Conservation (phyloP, 2,113 vertebrate species). For the Notarius lentiginosus region DNA sequence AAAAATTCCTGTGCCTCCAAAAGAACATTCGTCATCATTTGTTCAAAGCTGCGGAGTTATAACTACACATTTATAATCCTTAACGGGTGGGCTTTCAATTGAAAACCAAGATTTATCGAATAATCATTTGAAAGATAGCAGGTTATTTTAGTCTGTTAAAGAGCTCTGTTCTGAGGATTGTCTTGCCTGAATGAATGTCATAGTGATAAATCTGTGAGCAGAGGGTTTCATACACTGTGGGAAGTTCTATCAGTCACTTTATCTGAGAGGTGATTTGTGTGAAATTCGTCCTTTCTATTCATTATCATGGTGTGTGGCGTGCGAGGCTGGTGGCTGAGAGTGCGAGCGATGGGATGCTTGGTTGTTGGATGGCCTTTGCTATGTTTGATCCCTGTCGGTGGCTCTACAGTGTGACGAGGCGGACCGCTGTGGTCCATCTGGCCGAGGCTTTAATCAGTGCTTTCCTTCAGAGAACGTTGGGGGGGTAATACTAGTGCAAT, state of each 20-base stretch:
- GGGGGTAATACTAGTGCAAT: slow-evolving; percentile 29
- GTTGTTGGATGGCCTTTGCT: slow-evolving; percentile 61
- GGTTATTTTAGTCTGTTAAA: neutral
- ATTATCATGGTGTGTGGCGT: slow-evolving; percentile 37
- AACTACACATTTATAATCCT: slow-evolving; percentile 22
- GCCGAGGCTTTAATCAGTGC: slow-evolving; percentile 69
- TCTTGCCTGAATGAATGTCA: neutral
- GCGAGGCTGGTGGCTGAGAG: slow-evolving; percentile 43
- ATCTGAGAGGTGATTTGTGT: slow-evolving; percentile 7
- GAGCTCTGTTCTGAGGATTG: neutral
- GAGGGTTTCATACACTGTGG: neutral
- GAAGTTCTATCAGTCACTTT: neutral
- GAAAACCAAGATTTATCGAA: slow-evolving; percentile 1
- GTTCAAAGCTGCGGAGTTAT: neutral
- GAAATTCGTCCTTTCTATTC: slow-evolving; percentile 32
- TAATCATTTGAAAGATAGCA: slow-evolving; percentile 14
- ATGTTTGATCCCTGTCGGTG: slow-evolving; percentile 74
- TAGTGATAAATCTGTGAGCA: slow-evolving; percentile 9
- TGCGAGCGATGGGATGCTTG: slow-evolving; percentile 51
- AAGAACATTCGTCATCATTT: neutral
- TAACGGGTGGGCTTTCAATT: neutral
- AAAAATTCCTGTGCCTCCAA: neutral
- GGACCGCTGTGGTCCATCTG: slow-evolving; percentile 77
- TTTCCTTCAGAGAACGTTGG: slow-evolving; percentile 45
- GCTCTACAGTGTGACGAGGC: slow-evolving; percentile 66